A percentile compares a stretch with the other conserved stretches of the same genome.
Evolutionary conservation across 92 coral and sea anemone genomes (phyloP).

Genomic region (Pocillopora meandrina): DNA sequence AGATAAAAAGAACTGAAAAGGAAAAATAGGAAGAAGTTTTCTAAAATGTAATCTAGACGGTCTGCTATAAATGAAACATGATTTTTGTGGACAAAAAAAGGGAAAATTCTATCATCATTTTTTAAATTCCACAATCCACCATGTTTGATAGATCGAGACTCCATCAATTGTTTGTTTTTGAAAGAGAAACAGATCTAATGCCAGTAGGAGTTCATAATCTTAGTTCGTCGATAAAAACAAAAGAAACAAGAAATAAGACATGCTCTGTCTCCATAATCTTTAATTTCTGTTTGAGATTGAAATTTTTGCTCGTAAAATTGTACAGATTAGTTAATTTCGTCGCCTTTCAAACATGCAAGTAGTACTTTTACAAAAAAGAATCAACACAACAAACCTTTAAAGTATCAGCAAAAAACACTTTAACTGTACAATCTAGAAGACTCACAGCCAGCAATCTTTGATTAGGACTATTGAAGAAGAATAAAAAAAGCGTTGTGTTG

Average conservation of each 20-base stretch:
- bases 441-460: constrained; percentile 90
- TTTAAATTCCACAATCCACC: too few relatives aligned
- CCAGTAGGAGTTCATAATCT: too few relatives aligned
- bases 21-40: not conserved
- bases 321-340: too few relatives aligned
- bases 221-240: too few relatives aligned
- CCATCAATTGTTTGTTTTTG: not conserved
- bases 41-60: not conserved
- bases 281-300: too few relatives aligned
- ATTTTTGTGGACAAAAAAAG: not conserved
- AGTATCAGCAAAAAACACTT: constrained; percentile 94
- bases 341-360: not conserved
- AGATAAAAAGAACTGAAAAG: constrained; percentile 85
- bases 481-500: not conserved
- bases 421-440: constrained; percentile 93
- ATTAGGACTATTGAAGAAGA: constrained; percentile 64
- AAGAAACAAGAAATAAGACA: too few relatives aligned
- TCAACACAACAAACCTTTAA: constrained; percentile 67
- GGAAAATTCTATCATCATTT: too few relatives aligned
- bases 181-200: not conserved
- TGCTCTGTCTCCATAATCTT: too few relatives aligned
- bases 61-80: too few relatives aligned
- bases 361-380: not conserved
- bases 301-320: too few relatives aligned
- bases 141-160: too few relatives aligned